These are phyloP conservation scores for Takifugu bimaculatus DNA, from an alignment of 2,113 vertebrate genomes.

Conservation along the genomic window DNA sequence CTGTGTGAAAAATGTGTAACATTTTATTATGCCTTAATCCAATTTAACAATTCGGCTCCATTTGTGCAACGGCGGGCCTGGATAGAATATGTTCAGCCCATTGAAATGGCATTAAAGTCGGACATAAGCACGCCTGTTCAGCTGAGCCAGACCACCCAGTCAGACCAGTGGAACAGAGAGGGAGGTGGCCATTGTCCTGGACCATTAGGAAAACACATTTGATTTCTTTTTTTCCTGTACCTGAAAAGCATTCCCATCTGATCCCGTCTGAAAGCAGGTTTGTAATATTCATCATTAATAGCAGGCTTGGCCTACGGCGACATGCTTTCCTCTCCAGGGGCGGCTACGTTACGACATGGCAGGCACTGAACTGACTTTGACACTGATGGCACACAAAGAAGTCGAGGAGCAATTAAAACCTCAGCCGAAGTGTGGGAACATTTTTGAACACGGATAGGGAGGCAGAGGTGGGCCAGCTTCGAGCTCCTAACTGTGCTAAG, in stretches of 20 bases:
- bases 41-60: slow-evolving; percentile 64
- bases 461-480: slow-evolving; percentile 14
- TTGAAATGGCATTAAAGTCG: slow-evolving; percentile 73
- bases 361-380: slow-evolving; percentile 66
- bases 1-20: slow-evolving; percentile 67
- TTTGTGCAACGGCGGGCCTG: slow-evolving; percentile 53
- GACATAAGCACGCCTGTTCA: slow-evolving; percentile 70
- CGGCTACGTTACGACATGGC: slow-evolving; percentile 49
- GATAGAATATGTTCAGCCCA: slow-evolving; percentile 63
- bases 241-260: slow-evolving; percentile 74
- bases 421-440: background rate
- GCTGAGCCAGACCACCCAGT: slow-evolving; percentile 74
- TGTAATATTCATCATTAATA: slow-evolving; percentile 78
- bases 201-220: slow-evolving; percentile 72
- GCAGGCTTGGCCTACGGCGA: slow-evolving; percentile 66
- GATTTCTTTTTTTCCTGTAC: slow-evolving; percentile 74
- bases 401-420: slow-evolving; percentile 22
- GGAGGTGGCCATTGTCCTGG: slow-evolving; percentile 64
- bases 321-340: slow-evolving; percentile 56
- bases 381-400: slow-evolving; percentile 61
- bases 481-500: background rate
- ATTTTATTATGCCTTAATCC: slow-evolving; percentile 68
- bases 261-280: slow-evolving; percentile 72
- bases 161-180: slow-evolving; percentile 58
- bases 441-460: slow-evolving; percentile 2